Evolutionary conservation across 2,797 vertebrate genomes (phyloP).

Genomic region (Dendrocincla fuliginosa): DNA sequence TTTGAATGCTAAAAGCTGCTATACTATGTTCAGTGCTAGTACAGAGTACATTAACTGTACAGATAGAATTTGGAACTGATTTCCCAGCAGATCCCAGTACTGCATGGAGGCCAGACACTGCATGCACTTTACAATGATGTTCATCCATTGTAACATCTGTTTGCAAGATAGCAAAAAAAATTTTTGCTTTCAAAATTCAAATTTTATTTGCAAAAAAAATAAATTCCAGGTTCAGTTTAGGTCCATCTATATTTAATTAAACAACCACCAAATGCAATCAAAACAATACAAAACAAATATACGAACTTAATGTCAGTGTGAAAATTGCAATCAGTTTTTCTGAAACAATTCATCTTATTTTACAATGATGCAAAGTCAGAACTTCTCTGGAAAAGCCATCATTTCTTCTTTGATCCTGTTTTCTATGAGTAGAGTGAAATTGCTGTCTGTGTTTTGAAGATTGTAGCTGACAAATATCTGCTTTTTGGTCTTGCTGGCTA

Average conservation of each 20-base stretch:
- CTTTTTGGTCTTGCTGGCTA: constrained; percentile 95
- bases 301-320: not conserved
- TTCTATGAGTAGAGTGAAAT: constrained; percentile 87
- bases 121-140: fast-evolving
- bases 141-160: not conserved
- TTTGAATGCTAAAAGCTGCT: not conserved
- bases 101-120: not conserved
- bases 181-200: not conserved
- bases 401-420: constrained; percentile 94
- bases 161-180: not conserved
- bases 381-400: constrained; percentile 88
- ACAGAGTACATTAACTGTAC: not conserved
- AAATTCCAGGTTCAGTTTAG: not conserved
- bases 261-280: not conserved
- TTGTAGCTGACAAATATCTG: constrained; percentile 96
- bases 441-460: constrained; percentile 84
- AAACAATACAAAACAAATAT: constrained; percentile 11
- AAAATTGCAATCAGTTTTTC: constrained; percentile 32
- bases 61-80: not conserved
- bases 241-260: not conserved
- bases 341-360: not conserved
- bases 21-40: not conserved
- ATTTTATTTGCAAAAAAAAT: not conserved
- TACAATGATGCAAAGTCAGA: constrained; percentile 70
- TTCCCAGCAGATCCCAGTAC: not conserved